Conservation (phyloP, 2,888 invertebrate genomes). For the Torymus aiolomorphi region DNA sequence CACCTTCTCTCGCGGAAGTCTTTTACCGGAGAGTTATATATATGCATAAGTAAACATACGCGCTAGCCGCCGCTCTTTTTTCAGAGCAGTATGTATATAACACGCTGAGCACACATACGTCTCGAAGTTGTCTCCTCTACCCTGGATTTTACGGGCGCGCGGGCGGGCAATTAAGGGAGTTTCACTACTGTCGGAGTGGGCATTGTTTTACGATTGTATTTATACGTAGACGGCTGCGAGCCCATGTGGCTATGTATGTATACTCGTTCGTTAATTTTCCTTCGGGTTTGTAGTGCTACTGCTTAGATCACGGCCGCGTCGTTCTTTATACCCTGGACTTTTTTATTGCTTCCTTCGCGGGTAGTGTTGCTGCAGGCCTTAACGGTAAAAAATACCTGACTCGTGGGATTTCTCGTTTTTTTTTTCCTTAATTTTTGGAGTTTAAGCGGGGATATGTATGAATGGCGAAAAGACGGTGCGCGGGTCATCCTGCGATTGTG, state of each 20-base stretch:
- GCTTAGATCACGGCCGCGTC: slow-evolving; percentile 4
- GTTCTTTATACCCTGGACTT: not conserved
- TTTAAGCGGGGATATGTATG: too few species aligned
- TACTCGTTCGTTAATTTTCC: slow-evolving; percentile 17
- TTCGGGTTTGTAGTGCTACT: not conserved
- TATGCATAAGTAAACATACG: not conserved
- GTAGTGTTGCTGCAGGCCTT: not conserved
- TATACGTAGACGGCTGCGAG: too few species aligned
- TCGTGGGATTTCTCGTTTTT: slow-evolving; percentile 1
- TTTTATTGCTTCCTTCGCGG: slow-evolving; percentile 24
- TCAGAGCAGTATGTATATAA: not conserved
- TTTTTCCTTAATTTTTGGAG: slow-evolving; percentile 18
- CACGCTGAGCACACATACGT: not conserved
- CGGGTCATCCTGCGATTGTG: too few species aligned
- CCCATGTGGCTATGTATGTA: not conserved
- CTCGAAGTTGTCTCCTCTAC: not conserved
- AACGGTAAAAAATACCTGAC: slow-evolving; percentile 17
- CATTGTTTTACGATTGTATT: slow-evolving; percentile 40
- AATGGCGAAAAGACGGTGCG: too few species aligned
- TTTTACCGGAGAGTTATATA: not conserved
- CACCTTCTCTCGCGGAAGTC: slow-evolving; percentile 21
- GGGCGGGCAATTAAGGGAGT: slow-evolving; percentile 38
- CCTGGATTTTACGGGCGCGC: too few species aligned
- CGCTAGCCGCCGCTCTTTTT: not conserved
- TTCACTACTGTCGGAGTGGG: slow-evolving; percentile 35